Percentiles rank a stretch among this genome's conserved stretches.
Evolutionary conservation across 2,888 invertebrate species (phyloP).

Genomic region (Neria commutata): DNA sequence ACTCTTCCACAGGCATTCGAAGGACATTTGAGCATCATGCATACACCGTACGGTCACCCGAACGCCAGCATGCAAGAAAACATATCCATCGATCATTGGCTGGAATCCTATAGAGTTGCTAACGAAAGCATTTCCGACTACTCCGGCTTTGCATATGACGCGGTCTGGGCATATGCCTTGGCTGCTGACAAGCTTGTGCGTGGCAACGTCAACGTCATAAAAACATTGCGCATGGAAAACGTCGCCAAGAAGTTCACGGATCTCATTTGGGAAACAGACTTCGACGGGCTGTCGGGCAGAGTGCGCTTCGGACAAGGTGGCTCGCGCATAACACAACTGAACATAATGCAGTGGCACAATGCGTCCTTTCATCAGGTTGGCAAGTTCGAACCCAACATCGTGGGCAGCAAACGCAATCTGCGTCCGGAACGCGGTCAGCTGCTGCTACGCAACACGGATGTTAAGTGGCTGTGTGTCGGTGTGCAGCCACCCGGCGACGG

Average conservation of each 20-base stretch:
- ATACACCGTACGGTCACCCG: conserved; percentile 69
- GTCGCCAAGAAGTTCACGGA: conserved; percentile 64
- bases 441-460: conserved; percentile 64
- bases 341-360: conserved; percentile 68
- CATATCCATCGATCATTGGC: conserved; percentile 70
- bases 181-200: conserved; percentile 71
- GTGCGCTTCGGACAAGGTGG: conserved; percentile 74
- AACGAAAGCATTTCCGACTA: conserved; percentile 65
- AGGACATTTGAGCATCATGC: conserved; percentile 74
- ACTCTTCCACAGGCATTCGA: conserved; percentile 70
- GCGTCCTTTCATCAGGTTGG: conserved; percentile 65
- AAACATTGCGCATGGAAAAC: conserved; percentile 38
- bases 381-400: conserved; percentile 65
- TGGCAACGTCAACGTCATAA: conserved; percentile 55
- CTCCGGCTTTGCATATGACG: conserved; percentile 80
- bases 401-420: conserved; percentile 46
- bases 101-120: conserved; percentile 53
- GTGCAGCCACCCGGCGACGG: conserved; percentile 71
- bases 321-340: conserved; percentile 69
- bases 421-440: conserved; percentile 65
- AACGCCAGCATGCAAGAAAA: conserved; percentile 68
- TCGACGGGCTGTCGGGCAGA: conserved; percentile 75
- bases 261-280: conserved; percentile 71
- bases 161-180: conserved; percentile 79
- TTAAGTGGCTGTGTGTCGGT: conserved; percentile 71